Evolutionary conservation across 2,888 invertebrate genomes (phyloP), one percentile per base, ranked within the genome.

Genomic region (Scrobipalpa atriplicella): DNA sequence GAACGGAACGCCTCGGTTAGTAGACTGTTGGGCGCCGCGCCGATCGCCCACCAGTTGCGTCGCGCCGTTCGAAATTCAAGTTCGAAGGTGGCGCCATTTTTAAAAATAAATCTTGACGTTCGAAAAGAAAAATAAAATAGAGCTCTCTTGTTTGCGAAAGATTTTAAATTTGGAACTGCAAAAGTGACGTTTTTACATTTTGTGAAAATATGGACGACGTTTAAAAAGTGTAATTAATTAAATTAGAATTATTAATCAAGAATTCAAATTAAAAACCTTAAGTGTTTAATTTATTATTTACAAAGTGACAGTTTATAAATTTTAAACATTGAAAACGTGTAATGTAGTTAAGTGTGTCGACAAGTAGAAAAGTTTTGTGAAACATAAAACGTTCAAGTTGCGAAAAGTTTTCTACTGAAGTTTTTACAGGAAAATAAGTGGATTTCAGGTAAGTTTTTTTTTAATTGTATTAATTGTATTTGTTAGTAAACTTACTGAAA

Each of bases 41-140:
- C 66, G 80, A 80, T 70, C 79, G 78, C 80, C 84, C 84, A 84
- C 84, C 73, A 83, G 84, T 84, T 84, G 83, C 81, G 78, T 71
- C 67, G 56, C 70, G 79, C 79, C 78, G 21, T 36, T 63, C 38
- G 16, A 58, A 62, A 41, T 81, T 82, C 82, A 80, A 82, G 80
- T 80, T 81, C 78, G 82, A 67, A 78, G 69, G 16, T n/a, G 58
- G 16, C 18, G 63, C 63, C 63, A 63, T 63, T 52, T 63, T 63
- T 52, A 52, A 63, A 63, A 63, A 63, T 63, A 52, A 62, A 62
- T 62, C 43, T n/a, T n/a, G 60, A n/a, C 38, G 41, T 62, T 21
- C 18, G 38, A 19, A 61, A 63, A 11, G 21, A 19, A 54, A 58
- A 58, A 58, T n/a, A 58, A 58, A 58, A 56, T 56, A 2, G 29